Conservation (phyloP, 2,888 invertebrate genomes). For the Callinectes sapidus region DNA sequence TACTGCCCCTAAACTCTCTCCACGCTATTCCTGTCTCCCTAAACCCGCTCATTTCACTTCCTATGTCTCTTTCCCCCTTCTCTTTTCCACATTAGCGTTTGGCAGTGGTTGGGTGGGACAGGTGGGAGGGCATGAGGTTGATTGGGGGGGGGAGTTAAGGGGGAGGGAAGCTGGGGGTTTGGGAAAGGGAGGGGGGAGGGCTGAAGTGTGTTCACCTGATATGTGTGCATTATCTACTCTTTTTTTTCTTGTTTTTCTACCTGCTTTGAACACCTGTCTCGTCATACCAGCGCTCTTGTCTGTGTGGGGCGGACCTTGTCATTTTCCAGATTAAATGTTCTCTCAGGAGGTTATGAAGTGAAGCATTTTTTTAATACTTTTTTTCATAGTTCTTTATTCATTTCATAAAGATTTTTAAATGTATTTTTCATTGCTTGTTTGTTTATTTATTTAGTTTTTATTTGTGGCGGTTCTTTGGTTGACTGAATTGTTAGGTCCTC, state of each 20-base stretch:
- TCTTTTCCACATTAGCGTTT: conserved; percentile 12
- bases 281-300: not conserved
- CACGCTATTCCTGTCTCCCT: conserved; percentile 21
- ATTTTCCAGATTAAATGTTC: not conserved
- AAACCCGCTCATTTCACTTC: conserved; percentile 27
- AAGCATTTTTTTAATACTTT: not conserved
- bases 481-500: not conserved
- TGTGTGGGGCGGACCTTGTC: not conserved
- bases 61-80: conserved; percentile 25
- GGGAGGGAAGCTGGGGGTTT: not conserved
- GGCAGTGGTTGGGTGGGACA: not conserved
- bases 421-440: not conserved
- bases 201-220: not conserved
- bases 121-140: not conserved
- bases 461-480: not conserved
- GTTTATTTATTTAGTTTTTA: not conserved
- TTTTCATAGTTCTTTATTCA: not conserved
- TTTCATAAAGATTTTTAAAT: not conserved
- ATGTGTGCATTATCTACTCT: not conserved
- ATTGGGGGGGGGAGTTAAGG: not conserved
- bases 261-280: conserved; percentile 20
- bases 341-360: not conserved
- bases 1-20: conserved; percentile 13
- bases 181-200: not conserved
- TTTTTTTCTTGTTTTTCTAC: not conserved